Conservation (phyloP, 1,140 invertebrate genomes). For the Drosophila aff. region DNA sequence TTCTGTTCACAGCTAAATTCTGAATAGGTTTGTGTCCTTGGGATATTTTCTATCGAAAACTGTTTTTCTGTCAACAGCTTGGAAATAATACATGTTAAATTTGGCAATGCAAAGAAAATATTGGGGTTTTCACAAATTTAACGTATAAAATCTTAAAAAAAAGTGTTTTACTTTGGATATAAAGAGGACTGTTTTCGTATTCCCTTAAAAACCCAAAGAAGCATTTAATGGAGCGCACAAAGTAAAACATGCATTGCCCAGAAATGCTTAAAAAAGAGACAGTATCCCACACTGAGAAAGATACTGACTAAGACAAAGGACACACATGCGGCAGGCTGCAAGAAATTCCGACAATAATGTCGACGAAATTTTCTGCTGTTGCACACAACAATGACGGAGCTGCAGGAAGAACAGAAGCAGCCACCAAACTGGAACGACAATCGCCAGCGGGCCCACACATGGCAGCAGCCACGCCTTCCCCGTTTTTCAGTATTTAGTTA, state of each 20-base stretch:
- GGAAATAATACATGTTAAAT: not conserved
- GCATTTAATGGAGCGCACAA: slow-evolving; percentile 57
- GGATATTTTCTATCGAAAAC: not conserved
- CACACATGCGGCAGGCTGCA: slow-evolving; percentile 44
- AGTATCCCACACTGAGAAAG: not conserved
- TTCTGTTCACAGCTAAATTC: slow-evolving; percentile 7
- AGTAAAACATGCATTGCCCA: slow-evolving; percentile 55
- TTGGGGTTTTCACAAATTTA: no score
- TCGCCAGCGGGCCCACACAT: slow-evolving; percentile 43
- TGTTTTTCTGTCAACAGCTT: not conserved
- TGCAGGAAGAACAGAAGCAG: slow-evolving; percentile 33
- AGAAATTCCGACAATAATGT: slow-evolving; percentile 61
- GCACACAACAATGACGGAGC: slow-evolving; percentile 53
- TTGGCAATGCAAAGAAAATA: not conserved
- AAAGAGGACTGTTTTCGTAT: not conserved
- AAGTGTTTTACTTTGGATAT: not conserved
- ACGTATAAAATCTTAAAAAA: not conserved
- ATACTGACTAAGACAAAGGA: slow-evolving; percentile 27
- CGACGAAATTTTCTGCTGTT: slow-evolving; percentile 74
- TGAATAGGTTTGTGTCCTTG: slow-evolving; percentile 1
- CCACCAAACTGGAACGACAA: slow-evolving; percentile 58
- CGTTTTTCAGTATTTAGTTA: slow-evolving; percentile 18
- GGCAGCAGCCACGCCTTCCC: slow-evolving; percentile 15
- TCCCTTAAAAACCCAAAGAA: slow-evolving; percentile 2
- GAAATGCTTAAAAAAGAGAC: slow-evolving; percentile 6